phyloP scores from a whole-genome alignment of 2,888 invertebrate species.

The Escarpia spicata region DNA sequence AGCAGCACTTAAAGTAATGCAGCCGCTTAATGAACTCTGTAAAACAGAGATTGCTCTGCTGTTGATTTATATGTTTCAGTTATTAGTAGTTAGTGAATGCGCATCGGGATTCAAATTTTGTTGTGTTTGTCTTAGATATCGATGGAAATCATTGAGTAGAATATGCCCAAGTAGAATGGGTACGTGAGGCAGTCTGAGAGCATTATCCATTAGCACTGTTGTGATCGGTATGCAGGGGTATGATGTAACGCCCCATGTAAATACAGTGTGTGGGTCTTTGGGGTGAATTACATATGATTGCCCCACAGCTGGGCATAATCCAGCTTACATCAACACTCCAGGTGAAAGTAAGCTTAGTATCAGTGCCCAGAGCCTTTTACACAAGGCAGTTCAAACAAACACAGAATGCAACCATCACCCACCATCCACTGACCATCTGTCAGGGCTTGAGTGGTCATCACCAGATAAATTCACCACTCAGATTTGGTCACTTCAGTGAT shows the following conservation, averaged over 20 bases:
- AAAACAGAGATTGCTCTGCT: neutral
- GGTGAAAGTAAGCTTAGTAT: neutral
- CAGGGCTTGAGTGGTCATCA: too few species aligned
- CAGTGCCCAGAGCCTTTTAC: neutral
- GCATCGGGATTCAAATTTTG: neutral
- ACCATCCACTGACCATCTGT: neutral
- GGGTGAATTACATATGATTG: neutral
- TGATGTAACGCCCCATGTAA: neutral
- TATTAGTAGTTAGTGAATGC: neutral
- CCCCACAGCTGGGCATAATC: neutral
- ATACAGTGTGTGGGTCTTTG: neutral
- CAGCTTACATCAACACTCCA: neutral
- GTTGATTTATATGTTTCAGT: neutral
- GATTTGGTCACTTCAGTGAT: neutral
- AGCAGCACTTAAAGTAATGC: neutral
- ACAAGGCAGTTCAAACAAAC: neutral
- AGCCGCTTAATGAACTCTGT: neutral
- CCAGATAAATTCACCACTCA: too few species aligned
- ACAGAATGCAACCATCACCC: neutral
- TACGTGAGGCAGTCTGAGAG: neutral
- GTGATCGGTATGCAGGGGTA: neutral
- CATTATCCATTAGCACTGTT: neutral
- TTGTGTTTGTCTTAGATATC: neutral
- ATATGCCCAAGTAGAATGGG: neutral
- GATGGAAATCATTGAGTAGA: neutral